Evolutionary conservation across 2,797 vertebrate species (phyloP).

Genomic region (Gymnothorax javanicus): DNA sequence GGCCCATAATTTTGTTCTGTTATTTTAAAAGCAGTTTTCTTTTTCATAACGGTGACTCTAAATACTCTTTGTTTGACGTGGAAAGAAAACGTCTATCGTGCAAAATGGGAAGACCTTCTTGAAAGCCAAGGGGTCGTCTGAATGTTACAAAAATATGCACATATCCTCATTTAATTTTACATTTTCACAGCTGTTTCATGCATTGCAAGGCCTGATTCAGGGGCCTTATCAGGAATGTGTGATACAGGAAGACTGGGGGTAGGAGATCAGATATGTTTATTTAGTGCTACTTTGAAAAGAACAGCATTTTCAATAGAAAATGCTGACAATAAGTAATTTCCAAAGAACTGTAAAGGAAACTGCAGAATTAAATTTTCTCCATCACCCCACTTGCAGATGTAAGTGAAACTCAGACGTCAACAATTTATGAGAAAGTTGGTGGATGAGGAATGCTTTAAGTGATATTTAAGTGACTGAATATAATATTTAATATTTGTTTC

Average conservation of each 20-base stretch:
- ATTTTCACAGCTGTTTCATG: constrained; percentile 24
- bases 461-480: neutral
- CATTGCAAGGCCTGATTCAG: constrained; percentile 9
- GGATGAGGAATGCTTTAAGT: neutral
- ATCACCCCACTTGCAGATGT: neutral
- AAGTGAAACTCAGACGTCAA: neutral
- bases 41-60: neutral
- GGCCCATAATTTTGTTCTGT: too few species aligned
- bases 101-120: neutral
- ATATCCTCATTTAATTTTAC: neutral
- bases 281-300: neutral
- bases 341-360: neutral
- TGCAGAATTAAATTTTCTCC: neutral
- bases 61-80: neutral
- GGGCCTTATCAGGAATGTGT: constrained; percentile 28
- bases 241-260: constrained; percentile 5
- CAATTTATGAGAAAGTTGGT: neutral
- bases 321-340: neutral
- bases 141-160: constrained; percentile 7
- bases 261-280: neutral
- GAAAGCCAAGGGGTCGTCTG: neutral
- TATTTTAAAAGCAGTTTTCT: too few species aligned
- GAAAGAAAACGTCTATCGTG: neutral
- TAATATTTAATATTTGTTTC: too few species aligned
- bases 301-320: too few species aligned